These are phyloP conservation scores for Onthophagus taurus DNA, from an alignment of 1,140 invertebrate species.

Conservation along the genomic window DNA sequence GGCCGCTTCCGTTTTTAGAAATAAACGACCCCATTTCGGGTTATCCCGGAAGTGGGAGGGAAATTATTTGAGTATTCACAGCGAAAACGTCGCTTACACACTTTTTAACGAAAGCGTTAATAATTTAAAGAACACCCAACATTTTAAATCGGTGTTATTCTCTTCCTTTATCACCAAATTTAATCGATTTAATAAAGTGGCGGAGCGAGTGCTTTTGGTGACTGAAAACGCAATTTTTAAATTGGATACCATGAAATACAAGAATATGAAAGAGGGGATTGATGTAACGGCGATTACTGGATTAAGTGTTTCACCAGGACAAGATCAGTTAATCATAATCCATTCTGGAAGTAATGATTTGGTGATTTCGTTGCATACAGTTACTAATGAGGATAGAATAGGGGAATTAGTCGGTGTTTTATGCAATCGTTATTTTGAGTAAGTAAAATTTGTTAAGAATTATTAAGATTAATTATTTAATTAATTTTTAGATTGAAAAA, in stretches of 20 bases:
- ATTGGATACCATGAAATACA: constrained; percentile 78
- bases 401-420: constrained; percentile 86
- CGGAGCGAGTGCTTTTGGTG: constrained; percentile 78
- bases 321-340: constrained; percentile 82
- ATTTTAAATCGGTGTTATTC: constrained; percentile 57
- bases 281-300: constrained; percentile 52
- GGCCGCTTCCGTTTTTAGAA: constrained; percentile 66
- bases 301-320: constrained; percentile 68
- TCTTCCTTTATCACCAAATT: constrained; percentile 54
- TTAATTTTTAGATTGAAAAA: constrained; percentile 7
- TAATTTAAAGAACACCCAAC: constrained; percentile 60
- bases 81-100: constrained; percentile 63
- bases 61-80: constrained; percentile 71
- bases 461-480: constrained; percentile 4
- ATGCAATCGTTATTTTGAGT: constrained; percentile 63
- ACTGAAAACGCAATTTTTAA: constrained; percentile 87
- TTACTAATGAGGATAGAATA: constrained; percentile 57
- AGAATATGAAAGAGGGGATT: constrained; percentile 70
- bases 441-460: constrained; percentile 38
- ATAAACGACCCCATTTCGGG: constrained; percentile 73
- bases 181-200: constrained; percentile 74
- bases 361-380: constrained; percentile 61
- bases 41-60: constrained; percentile 79
- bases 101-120: constrained; percentile 61
- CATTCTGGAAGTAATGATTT: constrained; percentile 88